A percentile compares a stretch with the other conserved stretches of the same genome.
These are phyloP conservation scores for Neodiprion pinetum DNA, from an alignment of 1,140 invertebrate species.

Conservation along the genomic window DNA sequence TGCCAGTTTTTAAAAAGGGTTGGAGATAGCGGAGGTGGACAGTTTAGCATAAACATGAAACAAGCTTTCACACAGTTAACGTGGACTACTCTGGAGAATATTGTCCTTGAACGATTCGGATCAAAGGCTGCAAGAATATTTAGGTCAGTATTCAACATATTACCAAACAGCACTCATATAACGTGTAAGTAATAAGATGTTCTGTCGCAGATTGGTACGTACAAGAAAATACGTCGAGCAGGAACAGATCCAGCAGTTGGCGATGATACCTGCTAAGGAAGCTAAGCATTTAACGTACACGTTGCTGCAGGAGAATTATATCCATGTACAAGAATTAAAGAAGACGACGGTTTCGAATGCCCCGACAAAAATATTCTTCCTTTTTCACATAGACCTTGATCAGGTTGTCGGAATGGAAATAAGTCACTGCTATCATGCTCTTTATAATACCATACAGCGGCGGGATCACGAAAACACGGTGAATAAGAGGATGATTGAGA, in stretches of 20 bases:
- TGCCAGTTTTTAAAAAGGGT: constrained; percentile 74
- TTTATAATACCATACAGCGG: constrained; percentile 74
- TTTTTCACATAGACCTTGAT: constrained; percentile 77
- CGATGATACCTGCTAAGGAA: constrained; percentile 90
- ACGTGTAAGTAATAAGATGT: constrained; percentile 16
- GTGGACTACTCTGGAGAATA: constrained; percentile 74
- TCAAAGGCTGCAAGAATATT: constrained; percentile 87
- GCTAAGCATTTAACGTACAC: constrained; percentile 84
- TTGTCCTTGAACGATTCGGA: constrained; percentile 83
- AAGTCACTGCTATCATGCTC: constrained; percentile 78
- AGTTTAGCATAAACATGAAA: constrained; percentile 74
- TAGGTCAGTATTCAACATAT: constrained; percentile 55
- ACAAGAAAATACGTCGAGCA: constrained; percentile 83
- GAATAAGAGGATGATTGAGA: constrained; percentile 82
- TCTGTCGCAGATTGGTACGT: constrained; percentile 71
- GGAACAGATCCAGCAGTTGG: constrained; percentile 85
- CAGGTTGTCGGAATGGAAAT: constrained; percentile 76
- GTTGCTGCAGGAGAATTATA: constrained; percentile 82
- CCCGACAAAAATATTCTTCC: constrained; percentile 74
- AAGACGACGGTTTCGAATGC: constrained; percentile 56
- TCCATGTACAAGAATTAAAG: constrained; percentile 72
- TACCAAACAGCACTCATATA: constrained; percentile 5
- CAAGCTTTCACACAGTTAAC: constrained; percentile 71
- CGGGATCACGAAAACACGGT: constrained; percentile 67
- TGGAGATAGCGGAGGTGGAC: constrained; percentile 81